Evolutionary conservation across 1,140 invertebrate species (phyloP), one percentile per base, ranked within the genome.

Genomic region (Drosophila virilis): DNA sequence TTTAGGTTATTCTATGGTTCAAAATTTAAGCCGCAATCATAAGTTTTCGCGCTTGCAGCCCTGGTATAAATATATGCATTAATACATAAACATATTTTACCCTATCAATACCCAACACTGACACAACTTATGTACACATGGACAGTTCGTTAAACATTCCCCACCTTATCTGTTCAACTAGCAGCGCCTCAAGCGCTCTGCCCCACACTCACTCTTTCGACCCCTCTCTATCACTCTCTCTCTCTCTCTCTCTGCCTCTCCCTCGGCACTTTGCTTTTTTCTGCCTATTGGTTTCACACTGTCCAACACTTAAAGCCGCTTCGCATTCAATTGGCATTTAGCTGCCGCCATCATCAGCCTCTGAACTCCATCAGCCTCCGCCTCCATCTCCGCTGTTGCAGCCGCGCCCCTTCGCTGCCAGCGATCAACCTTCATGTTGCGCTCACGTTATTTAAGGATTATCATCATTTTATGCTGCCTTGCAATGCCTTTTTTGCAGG

Each of bases 321-420:
- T 79, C 76, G 79, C 83, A 88, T 88, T 88, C 83, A 88, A 88
- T 88, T 83, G 83, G 83, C 77, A 88, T 89, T 89, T 88, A 69
- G 79, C 84, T 88, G 83, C 88, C 82, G 82, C 75, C 83, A 82
- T 64, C 78, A 58, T 50, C 76, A 74, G 74, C 38, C 48, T 69
- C 48, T 15, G 32, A 15, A 12, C 12, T 17, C 66, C 22, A 9
- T 8, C 48, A 13, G 10, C 15, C 35, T 17, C 17, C 17, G 17
- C 17, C 17, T 17, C 17, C 17, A 1, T 35, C 48, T 8, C 1
- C 22, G 61, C 22, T 8, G 4, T 5, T 33, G 8, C 28, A 12
- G 38, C 8, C 38, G 12, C 40, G 8, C n/a, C 66, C 13, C n/a
- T 9, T 15, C 9, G 8, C 13, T 51, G 40, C 8, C 10, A 15